phyloP scores from a whole-genome alignment of 2,113 vertebrate genomes.

The Sphaerodactylus townsendi region DNA sequence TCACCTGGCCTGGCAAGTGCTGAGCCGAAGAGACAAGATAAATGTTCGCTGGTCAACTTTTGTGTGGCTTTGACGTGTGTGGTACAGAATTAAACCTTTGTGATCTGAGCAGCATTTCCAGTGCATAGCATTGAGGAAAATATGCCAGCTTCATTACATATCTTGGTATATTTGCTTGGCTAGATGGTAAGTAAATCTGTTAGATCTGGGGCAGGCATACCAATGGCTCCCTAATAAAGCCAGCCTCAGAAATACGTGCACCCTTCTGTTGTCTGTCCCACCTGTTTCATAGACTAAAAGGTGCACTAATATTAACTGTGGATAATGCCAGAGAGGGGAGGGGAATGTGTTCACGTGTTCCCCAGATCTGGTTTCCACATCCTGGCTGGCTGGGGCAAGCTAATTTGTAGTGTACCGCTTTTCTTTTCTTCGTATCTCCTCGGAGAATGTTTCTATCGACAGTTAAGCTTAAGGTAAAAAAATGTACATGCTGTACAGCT shows the following conservation, averaged over 20 bases:
- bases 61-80: conserved; percentile 38
- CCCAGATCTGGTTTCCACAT: not conserved
- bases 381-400: conserved; percentile 63
- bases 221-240: not conserved
- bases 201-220: conserved; percentile 40
- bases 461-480: conserved; percentile 68
- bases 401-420: conserved; percentile 64
- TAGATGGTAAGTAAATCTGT: conserved; percentile 40
- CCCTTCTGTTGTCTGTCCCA: not conserved
- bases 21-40: conserved; percentile 9
- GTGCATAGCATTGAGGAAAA: conserved; percentile 46
- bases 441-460: conserved; percentile 78
- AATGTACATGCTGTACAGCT: conserved; percentile 81
- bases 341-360: too few species aligned
- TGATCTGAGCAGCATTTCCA: conserved; percentile 62
- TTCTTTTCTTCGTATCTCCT: conserved; percentile 71
- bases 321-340: too few species aligned
- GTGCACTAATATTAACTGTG: not conserved
- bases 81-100: conserved; percentile 60
- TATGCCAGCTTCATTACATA: conserved; percentile 58
- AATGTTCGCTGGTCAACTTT: conserved; percentile 30
- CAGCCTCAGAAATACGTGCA: not conserved
- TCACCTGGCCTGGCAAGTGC: conserved; percentile 57
- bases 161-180: conserved; percentile 66
- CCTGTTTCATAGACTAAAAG: too few species aligned